These are phyloP conservation scores for Iphiclides podalirius DNA, from an alignment of 2,888 invertebrate genomes.

Conservation along the genomic window DNA sequence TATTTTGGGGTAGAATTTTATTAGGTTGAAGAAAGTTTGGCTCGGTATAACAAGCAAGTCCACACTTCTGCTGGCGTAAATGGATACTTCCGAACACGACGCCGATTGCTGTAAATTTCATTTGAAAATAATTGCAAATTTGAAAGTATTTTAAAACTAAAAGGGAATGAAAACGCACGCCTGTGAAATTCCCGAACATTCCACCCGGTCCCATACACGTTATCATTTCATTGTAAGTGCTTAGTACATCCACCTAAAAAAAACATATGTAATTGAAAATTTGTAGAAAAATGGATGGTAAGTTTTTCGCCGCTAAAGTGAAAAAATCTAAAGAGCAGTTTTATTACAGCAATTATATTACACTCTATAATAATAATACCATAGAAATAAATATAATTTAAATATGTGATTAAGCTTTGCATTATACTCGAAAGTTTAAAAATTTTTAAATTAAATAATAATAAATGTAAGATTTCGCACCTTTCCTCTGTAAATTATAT, in stretches of 20 bases:
- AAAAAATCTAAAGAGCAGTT: no score
- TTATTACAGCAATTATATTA: no score
- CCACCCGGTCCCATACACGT: slow-evolving; percentile 77
- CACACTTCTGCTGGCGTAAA: slow-evolving; percentile 67
- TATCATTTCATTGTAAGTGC: slow-evolving; percentile 73
- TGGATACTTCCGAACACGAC: slow-evolving; percentile 62
- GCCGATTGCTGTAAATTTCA: slow-evolving; percentile 53
- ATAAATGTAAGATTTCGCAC: slow-evolving; percentile 38
- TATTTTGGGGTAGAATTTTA: slow-evolving; percentile 69
- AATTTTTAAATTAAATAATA: no score
- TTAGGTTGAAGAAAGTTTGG: slow-evolving; percentile 63
- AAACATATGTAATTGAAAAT: no score
- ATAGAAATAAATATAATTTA: no score
- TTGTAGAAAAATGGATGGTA: no score
- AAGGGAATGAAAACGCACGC: slow-evolving; percentile 45
- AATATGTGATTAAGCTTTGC: no score
- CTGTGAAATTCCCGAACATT: slow-evolving; percentile 74
- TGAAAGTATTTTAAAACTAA: background rate
- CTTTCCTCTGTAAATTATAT: slow-evolving; percentile 75
- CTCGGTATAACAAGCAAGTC: slow-evolving; percentile 65
- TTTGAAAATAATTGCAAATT: background rate
- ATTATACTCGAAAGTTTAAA: no score
- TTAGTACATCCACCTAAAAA: slow-evolving; percentile 64
- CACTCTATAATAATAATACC: no score
- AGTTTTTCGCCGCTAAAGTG: no score